Percentiles rank a stretch among this genome's conserved stretches.
These are phyloP conservation scores for Mormoops blainvillei DNA, from an alignment of 2,113 vertebrate species.

Conservation along the genomic window DNA sequence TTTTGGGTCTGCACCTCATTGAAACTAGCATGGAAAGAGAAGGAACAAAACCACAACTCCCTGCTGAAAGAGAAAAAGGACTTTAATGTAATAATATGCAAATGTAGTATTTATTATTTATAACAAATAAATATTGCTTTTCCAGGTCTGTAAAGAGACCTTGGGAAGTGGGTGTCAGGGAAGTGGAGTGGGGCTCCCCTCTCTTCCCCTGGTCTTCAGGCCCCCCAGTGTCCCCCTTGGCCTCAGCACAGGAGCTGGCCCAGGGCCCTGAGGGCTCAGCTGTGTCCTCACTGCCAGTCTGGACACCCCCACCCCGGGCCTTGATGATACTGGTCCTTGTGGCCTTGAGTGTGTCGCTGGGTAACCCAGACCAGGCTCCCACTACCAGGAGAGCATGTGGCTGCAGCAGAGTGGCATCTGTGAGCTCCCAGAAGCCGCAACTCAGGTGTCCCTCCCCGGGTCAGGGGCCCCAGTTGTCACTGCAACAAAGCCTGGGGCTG, in stretches of 20 bases:
- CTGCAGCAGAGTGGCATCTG: slow-evolving; percentile 58
- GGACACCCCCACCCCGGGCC: slow-evolving; percentile 89
- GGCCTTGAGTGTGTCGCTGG: slow-evolving; percentile 88
- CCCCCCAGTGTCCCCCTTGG: neutral
- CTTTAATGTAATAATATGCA: slow-evolving; percentile 73
- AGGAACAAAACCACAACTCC: neutral
- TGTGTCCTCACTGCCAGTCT: neutral
- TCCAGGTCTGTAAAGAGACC: slow-evolving; percentile 24
- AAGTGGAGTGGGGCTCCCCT: slow-evolving; percentile 77
- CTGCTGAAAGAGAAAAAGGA: neutral
- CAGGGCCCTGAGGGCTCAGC: no score
- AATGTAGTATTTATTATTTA: slow-evolving; percentile 74
- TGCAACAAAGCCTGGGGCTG: neutral
- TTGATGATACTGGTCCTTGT: slow-evolving; percentile 94
- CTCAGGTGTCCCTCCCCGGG: neutral
- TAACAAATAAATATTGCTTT: slow-evolving; percentile 77
- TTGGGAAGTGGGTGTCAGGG: neutral
- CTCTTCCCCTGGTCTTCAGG: slow-evolving; percentile 79
- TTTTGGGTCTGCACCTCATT: neutral
- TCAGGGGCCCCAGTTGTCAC: neutral
- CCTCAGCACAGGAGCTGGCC: neutral
- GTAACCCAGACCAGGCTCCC: slow-evolving; percentile 79
- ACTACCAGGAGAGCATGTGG: slow-evolving; percentile 89
- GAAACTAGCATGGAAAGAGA: neutral
- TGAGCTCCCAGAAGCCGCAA: neutral